Base-by-base conservation (phyloP, 2,113 vertebrate genomes). In the Oncorhynchus masou region DNA sequence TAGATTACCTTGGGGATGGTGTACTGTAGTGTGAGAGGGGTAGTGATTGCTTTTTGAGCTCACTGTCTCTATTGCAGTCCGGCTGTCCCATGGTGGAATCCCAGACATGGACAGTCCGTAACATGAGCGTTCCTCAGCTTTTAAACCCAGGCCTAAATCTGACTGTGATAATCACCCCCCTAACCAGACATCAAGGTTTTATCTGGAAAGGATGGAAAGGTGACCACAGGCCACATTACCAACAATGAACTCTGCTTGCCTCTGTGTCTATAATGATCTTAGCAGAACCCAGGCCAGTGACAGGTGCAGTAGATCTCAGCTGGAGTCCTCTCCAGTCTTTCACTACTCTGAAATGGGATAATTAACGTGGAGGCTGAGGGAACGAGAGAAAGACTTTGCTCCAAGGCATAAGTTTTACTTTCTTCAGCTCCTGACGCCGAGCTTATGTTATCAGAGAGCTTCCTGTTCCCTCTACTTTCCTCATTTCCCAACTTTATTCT, bases 151-250 rank as follows among this genome's bases (percentile, higher is more conserved):
- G 81, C 74, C 89, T 91, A 90, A 87, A 93, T 91, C 81, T 80
- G 88, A 89, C 88, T 85, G 83, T 80, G 85, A 87, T 91, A 89
- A 91, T 90, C 81, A 84, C 76, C 67, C 70, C 57, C 13, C 13
- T 51, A 13, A 51, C 49, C 49, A 60, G 81, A 77, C 83, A 70
- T 84, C 65, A 62, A 82, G 76, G 78, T 62, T 80, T 83, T 75
- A 81, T 76, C 79, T 75, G 70, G 48, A 64, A 81, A 70, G 74
- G 85, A 51, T 4, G 11, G 12, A 51, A 51, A 13, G 11, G 11
- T 51, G 49, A 51, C 3, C 49, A 7, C 49, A 69, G 77, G 29
- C 83, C 75, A 81, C 76, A 73, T 85, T 79, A 80, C 70, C 7
- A 31, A 25, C 49, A 70, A 60, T 74, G 78, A 83, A 79, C 85